Evolutionary conservation across 2,113 vertebrate species (phyloP).

Genomic region (Dunckerocampus dactyliophorus): DNA sequence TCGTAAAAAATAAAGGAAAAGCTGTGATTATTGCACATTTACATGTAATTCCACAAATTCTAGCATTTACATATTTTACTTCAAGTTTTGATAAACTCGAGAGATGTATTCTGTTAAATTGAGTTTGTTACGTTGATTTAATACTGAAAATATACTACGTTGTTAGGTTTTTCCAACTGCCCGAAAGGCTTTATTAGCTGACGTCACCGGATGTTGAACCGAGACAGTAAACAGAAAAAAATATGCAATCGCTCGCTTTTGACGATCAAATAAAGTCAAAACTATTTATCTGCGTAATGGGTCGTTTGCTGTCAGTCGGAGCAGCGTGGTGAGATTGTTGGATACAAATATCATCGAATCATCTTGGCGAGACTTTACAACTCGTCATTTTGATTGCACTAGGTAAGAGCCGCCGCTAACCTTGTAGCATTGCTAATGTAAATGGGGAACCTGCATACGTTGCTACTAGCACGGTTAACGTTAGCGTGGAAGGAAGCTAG

Average conservation of each 20-base stretch:
- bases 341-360: not conserved
- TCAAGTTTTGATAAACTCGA: too few species aligned
- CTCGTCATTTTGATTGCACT: not conserved
- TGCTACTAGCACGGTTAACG: not conserved
- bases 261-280: not conserved
- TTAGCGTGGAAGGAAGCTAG: not conserved
- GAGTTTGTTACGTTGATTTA: too few species aligned
- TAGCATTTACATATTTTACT: too few species aligned
- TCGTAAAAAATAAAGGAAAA: not conserved
- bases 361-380: not conserved
- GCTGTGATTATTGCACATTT: too few species aligned
- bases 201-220: not conserved
- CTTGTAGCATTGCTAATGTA: not conserved
- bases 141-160: too few species aligned
- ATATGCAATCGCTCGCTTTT: not conserved
- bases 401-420: conserved; percentile 2
- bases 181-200: not conserved
- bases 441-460: not conserved
- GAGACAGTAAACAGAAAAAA: not conserved
- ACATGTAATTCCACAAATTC: too few species aligned
- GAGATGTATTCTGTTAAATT: too few species aligned
- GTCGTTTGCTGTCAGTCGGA: not conserved
- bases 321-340: not conserved
- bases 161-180: not conserved
- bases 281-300: not conserved